Percentiles rank a stretch among this genome's conserved stretches.
Conservation (phyloP, 2,797 vertebrate genomes). For the Pristis pectinata region DNA sequence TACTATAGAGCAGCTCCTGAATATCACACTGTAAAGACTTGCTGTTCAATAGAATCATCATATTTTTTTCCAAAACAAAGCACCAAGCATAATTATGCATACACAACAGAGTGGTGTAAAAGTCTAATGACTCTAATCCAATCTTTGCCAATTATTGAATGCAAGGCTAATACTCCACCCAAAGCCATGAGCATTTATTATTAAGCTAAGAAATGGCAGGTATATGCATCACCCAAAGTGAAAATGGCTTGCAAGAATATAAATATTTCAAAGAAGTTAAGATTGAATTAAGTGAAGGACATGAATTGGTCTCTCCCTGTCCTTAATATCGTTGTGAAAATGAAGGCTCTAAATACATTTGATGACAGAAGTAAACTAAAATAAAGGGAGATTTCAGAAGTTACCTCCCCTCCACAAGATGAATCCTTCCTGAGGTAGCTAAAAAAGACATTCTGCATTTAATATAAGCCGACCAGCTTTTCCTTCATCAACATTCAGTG, state of each 20-base stretch:
- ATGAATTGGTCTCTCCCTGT: not conserved
- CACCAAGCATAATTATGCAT: not conserved
- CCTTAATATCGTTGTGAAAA: not conserved
- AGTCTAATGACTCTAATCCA: not conserved
- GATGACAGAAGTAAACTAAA: not conserved
- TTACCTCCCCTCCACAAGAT: not conserved
- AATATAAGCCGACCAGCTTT: not conserved
- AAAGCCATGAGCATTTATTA: not conserved
- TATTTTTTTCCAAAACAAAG: not conserved
- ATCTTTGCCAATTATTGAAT: not conserved
- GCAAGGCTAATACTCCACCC: not conserved
- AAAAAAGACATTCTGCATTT: not conserved
- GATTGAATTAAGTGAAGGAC: not conserved
- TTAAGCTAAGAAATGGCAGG: not conserved
- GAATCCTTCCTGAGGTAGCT: not conserved
- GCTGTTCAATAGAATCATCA: not conserved
- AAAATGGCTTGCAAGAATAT: not conserved
- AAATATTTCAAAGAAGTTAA: not conserved
- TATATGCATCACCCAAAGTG: not conserved
- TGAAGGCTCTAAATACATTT: not conserved
- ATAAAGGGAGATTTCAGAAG: not conserved
- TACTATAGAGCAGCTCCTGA: not conserved
- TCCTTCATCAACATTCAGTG: not conserved
- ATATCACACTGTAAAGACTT: not conserved
- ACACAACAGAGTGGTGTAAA: not conserved